phyloP scores from a whole-genome alignment of 2,113 vertebrate genomes.

The Castor canadensis region DNA sequence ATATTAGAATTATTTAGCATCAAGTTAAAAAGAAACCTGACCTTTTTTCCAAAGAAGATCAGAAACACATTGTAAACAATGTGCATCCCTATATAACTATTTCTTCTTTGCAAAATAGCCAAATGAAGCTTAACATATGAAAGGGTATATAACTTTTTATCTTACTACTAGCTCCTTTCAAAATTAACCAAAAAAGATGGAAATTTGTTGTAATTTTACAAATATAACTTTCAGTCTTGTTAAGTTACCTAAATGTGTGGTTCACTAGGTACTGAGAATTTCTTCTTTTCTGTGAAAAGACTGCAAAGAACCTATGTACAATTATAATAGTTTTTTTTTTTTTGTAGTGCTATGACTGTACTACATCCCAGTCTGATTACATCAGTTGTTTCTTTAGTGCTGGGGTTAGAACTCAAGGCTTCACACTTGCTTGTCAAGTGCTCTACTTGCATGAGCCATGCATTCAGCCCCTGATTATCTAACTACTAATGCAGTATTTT shows the following conservation, averaged over 20 bases:
- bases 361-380: no score
- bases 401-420: no score
- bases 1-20: conserved; percentile 36
- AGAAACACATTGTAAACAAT: no score
- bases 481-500: background rate
- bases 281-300: conserved; percentile 13
- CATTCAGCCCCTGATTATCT: no score
- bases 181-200: conserved; percentile 16
- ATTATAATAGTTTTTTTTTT: background rate
- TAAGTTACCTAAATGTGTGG: conserved; percentile 18
- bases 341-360: background rate
- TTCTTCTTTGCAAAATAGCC: conserved; percentile 17
- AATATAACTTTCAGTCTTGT: background rate
- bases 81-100: background rate
- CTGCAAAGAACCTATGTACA: background rate
- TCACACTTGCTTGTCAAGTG: no score
- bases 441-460: no score
- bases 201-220: conserved; percentile 16
- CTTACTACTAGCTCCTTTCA: conserved; percentile 9
- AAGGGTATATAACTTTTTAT: background rate
- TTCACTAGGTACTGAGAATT: conserved; percentile 1
- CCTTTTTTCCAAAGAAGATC: background rate
- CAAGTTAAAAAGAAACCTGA: conserved; percentile 53
- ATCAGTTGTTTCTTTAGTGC: no score
- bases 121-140: conserved; percentile 8